Evolutionary conservation across 2,113 vertebrate genomes (phyloP).

Genomic region (Ictidomys tridecemlineatus): DNA sequence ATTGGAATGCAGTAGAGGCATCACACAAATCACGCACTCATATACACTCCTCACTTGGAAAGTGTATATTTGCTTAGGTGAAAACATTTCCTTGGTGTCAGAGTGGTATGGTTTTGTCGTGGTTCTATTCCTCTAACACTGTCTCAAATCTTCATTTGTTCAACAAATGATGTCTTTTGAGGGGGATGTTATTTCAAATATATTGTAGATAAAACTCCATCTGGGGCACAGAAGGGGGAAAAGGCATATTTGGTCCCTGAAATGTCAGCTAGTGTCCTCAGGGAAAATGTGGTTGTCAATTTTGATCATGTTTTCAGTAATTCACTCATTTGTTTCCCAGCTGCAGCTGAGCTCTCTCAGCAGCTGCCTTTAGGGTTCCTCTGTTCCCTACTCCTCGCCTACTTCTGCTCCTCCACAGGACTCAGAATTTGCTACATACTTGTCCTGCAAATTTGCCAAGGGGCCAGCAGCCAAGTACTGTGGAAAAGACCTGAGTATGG

Average conservation of each 20-base stretch:
- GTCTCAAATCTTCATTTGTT: neutral
- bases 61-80: neutral
- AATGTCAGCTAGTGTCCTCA: conserved; percentile 16
- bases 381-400: neutral
- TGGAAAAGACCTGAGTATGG: neutral
- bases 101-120: neutral
- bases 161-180: neutral
- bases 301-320: neutral
- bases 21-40: neutral
- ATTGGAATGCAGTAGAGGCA: neutral
- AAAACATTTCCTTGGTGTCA: neutral
- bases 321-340: neutral
- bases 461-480: neutral
- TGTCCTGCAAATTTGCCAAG: neutral
- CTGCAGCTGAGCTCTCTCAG: neutral
- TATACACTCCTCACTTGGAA: neutral
- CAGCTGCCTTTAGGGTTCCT: neutral
- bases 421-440: neutral
- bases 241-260: neutral
- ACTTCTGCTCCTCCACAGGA: neutral
- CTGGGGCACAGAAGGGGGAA: neutral
- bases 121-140: neutral
- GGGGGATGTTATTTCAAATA: conserved; percentile 36
- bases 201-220: conserved; percentile 34
- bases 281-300: neutral